phyloP scores from a whole-genome alignment of 2,888 invertebrate genomes.

The Cheilosia soror region DNA sequence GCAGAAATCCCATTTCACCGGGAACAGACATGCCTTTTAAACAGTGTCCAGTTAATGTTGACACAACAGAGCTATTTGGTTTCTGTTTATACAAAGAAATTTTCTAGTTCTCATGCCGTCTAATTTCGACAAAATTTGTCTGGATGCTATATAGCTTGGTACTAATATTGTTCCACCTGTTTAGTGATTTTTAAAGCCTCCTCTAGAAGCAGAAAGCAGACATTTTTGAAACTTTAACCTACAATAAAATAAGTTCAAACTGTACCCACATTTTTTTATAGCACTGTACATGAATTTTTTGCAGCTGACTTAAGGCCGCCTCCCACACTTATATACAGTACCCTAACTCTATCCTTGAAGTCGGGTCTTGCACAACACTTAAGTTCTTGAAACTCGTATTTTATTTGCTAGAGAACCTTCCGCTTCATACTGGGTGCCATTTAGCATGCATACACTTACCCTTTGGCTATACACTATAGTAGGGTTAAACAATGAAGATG shows the following conservation, averaged over 20 bases:
- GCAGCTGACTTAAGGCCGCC: slow-evolving; percentile 29
- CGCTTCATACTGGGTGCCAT: slow-evolving; percentile 60
- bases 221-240: too few relatives aligned
- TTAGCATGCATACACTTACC: slow-evolving; percentile 70
- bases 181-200: too few relatives aligned
- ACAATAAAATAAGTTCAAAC: background rate
- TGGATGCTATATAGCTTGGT: too few relatives aligned
- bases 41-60: too few relatives aligned
- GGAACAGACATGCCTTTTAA: too few relatives aligned
- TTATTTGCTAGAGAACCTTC: slow-evolving; percentile 64
- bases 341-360: background rate
- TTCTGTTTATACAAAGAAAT: too few relatives aligned
- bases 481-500: slow-evolving; percentile 50
- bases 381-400: slow-evolving; percentile 63
- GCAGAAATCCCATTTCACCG: too few relatives aligned
- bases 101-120: too few relatives aligned
- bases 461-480: slow-evolving; percentile 48
- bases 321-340: slow-evolving; percentile 19
- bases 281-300: background rate
- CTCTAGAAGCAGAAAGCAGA: too few relatives aligned
- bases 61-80: too few relatives aligned
- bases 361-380: slow-evolving; percentile 49
- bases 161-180: too few relatives aligned
- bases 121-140: too few relatives aligned
- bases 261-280: background rate